Evolutionary conservation across 1,140 invertebrate species (phyloP).

Genomic region (Cotesia typhae): DNA sequence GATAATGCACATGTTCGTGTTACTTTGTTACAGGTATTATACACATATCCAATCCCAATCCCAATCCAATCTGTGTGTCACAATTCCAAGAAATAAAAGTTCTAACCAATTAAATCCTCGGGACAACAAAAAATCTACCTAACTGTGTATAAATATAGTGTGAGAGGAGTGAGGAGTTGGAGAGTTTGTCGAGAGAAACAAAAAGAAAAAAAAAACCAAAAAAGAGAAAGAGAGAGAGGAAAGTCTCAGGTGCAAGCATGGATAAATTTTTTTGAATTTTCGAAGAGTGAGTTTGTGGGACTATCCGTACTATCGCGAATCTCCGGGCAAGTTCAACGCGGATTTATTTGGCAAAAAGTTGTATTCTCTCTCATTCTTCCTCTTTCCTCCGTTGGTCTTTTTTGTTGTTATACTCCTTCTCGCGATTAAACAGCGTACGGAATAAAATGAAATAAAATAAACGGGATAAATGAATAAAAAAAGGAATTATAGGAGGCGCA

Average conservation of each 20-base stretch:
- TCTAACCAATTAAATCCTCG: constrained; percentile 49
- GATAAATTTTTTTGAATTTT: constrained; percentile 46
- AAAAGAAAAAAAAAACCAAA: too few relatives aligned
- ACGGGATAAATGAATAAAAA: neutral
- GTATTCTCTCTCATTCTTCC: neutral
- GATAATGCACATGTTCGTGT: constrained; percentile 6
- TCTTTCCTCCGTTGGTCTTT: neutral
- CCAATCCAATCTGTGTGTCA: too few relatives aligned
- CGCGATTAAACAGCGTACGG: neutral
- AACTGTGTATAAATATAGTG: constrained; percentile 7
- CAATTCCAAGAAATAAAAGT: too few relatives aligned
- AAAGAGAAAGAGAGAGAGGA: constrained; percentile 2
- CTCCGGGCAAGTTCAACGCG: constrained; percentile 38
- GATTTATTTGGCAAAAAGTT: constrained; percentile 53
- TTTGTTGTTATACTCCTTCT: neutral
- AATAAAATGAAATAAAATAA: constrained; percentile 9
- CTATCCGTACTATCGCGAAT: constrained; percentile 48
- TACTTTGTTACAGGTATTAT: too few relatives aligned
- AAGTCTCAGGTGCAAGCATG: constrained; percentile 41
- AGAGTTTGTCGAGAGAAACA: constrained; percentile 31
- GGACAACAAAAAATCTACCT: constrained; percentile 19
- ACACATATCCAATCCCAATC: too few relatives aligned
- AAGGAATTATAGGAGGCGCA: constrained; percentile 13
- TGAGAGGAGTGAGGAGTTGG: constrained; percentile 35
- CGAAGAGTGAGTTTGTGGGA: constrained; percentile 19